These are phyloP conservation scores for Anastrepha obliqua DNA, from an alignment of 1,140 invertebrate species.

Conservation along the genomic window DNA sequence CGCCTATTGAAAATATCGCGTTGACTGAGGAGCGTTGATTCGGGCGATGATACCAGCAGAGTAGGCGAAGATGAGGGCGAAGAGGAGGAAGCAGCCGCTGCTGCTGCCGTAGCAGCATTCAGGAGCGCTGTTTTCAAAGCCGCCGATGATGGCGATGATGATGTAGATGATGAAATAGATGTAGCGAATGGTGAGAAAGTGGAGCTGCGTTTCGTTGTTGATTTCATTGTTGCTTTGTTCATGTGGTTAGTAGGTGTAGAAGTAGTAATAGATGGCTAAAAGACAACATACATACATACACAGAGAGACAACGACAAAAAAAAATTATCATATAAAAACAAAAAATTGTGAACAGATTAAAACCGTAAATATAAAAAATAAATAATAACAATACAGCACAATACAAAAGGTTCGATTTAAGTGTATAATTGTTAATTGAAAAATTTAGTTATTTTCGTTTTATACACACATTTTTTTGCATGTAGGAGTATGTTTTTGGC, in stretches of 20 bases:
- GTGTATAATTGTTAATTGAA: not conserved
- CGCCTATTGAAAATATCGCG: conserved; percentile 57
- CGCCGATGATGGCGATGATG: conserved; percentile 18
- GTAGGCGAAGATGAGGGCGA: conserved; percentile 30
- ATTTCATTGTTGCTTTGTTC: conserved; percentile 51
- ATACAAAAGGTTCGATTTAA: no score
- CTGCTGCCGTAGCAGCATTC: not conserved
- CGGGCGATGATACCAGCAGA: conserved; percentile 51
- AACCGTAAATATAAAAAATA: not conserved
- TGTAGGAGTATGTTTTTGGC: not conserved
- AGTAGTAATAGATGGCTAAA: conserved; percentile 56
- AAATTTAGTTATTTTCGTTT: not conserved
- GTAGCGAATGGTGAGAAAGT: not conserved
- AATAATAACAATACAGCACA: not conserved
- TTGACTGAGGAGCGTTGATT: conserved; percentile 52
- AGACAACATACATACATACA: conserved; percentile 14
- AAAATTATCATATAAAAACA: conserved; percentile 59
- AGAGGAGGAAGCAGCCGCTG: not conserved
- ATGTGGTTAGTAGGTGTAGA: conserved; percentile 43
- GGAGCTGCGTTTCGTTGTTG: conserved; percentile 4
- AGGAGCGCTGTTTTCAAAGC: conserved; percentile 11
- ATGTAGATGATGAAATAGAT: not conserved
- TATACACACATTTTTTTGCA: not conserved
- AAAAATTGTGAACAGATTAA: not conserved
- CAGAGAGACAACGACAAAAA: conserved; percentile 58